Conservation (phyloP, 2,113 vertebrate species). For the Halichoerus grypus region DNA sequence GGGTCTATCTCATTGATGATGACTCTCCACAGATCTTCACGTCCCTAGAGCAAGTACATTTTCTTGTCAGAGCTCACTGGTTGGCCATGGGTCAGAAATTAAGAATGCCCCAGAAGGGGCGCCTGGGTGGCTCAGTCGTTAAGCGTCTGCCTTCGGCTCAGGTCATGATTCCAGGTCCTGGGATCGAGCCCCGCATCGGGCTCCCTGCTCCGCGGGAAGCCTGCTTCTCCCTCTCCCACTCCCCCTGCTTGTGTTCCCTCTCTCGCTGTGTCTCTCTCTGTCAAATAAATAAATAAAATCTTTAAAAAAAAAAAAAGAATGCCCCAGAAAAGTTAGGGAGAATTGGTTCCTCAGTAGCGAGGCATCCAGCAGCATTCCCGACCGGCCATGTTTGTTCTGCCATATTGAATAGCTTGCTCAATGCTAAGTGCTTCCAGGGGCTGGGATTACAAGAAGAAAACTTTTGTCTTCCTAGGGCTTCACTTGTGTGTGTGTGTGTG, state of each 20-base stretch:
- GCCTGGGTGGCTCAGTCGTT: too few relatives aligned
- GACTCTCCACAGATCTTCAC: background rate
- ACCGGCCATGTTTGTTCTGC: background rate
- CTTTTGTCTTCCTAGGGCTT: background rate
- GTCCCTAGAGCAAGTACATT: background rate
- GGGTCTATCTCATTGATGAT: background rate
- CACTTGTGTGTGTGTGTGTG: accelerated
- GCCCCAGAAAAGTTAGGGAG: background rate
- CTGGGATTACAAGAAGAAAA: background rate
- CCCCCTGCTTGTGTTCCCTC: too few relatives aligned
- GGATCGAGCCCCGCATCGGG: too few relatives aligned
- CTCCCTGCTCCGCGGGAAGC: too few relatives aligned
- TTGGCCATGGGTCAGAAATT: background rate
- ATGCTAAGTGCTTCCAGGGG: background rate
- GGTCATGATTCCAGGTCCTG: too few relatives aligned
- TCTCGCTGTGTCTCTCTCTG: too few relatives aligned
- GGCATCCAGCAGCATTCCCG: background rate
- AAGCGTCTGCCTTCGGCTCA: too few relatives aligned
- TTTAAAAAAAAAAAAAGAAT: background rate
- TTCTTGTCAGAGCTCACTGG: background rate
- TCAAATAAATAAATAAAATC: too few relatives aligned
- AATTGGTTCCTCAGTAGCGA: background rate
- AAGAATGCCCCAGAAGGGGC: background rate
- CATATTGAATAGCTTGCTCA: background rate
- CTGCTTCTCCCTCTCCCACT: too few relatives aligned